Evolutionary conservation across 2,888 invertebrate species (phyloP).

Genomic region (Drosophila demipolita): DNA sequence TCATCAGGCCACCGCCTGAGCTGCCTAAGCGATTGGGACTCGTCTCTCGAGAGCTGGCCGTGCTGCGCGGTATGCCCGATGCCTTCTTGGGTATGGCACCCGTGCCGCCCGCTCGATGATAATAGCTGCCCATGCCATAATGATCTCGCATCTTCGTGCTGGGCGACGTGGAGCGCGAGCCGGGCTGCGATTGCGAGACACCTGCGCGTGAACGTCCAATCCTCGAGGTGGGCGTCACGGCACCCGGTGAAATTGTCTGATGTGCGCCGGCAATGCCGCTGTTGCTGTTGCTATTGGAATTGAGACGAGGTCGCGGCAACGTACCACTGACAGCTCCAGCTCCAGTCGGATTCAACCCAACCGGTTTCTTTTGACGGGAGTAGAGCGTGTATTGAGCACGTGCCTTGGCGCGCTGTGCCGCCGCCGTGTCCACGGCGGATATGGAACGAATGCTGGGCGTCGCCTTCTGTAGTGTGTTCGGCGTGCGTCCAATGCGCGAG

Average conservation of each 20-base stretch:
- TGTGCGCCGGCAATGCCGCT: conserved; percentile 20
- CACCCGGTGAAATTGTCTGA: conserved; percentile 71
- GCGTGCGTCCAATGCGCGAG: conserved; percentile 77
- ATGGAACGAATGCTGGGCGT: conserved; percentile 90
- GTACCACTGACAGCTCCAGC: conserved; percentile 64
- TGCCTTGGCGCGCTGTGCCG: conserved; percentile 94
- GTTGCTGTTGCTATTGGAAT: conserved; percentile 52
- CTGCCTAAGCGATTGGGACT: conserved; percentile 87
- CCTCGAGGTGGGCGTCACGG: conserved; percentile 83
- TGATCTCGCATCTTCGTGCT: conserved; percentile 93
- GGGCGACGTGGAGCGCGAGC: conserved; percentile 97
- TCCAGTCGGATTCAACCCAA: conserved; percentile 24
- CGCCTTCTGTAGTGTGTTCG: conserved; percentile 75
- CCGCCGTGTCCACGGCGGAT: conserved; percentile 97
- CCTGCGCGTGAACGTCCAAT: conserved; percentile 87
- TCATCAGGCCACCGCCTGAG: conserved; percentile 84
- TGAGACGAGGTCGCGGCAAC: conserved; percentile 76
- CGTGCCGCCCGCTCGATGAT: conserved; percentile 82
- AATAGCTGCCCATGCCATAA: conserved; percentile 82
- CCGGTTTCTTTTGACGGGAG: conserved; percentile 88
- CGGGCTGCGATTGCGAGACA: conserved; percentile 97
- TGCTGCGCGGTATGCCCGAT: conserved; percentile 90
- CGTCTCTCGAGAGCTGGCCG: conserved; percentile 89
- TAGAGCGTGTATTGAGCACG: conserved; percentile 93
- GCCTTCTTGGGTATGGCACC: conserved; percentile 88